Conservation (phyloP, 2,888 invertebrate genomes). For the Euspilapteryx auroguttella region DNA sequence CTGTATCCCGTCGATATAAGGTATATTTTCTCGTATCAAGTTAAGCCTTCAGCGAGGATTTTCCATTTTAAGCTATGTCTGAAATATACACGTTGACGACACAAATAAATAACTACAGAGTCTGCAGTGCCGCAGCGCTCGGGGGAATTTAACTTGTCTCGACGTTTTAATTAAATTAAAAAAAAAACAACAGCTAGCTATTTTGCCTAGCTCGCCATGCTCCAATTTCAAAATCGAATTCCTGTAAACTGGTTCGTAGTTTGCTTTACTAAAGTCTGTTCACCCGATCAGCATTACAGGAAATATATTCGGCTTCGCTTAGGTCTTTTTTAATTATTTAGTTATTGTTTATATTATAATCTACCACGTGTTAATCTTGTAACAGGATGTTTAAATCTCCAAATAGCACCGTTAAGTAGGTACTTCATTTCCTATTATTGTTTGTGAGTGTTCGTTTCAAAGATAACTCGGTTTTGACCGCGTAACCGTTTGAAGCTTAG, state of each 20-base stretch:
- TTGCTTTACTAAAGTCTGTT: no score
- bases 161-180: constrained; percentile 36
- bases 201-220: no score
- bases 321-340: no score
- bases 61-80: constrained; percentile 32
- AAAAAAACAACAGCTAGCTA: no score
- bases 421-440: constrained; percentile 49
- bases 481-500: constrained; percentile 18
- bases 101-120: constrained; percentile 37
- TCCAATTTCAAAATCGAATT: no score
- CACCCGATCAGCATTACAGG: no score
- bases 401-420: constrained; percentile 37
- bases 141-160: constrained; percentile 31
- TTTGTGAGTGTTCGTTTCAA: constrained; percentile 31
- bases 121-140: constrained; percentile 21
- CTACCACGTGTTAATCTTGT: constrained; percentile 38
- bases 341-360: constrained; percentile 37
- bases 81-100: constrained; percentile 31
- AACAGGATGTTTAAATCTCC: constrained; percentile 50
- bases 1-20: constrained; percentile 12
- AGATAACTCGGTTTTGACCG: constrained; percentile 28
- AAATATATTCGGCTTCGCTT: no score
- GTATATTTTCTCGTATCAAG: constrained; percentile 13
- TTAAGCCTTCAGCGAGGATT: constrained; percentile 27
- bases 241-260: no score